Evolutionary conservation across 1,140 invertebrate genomes (phyloP).

Genomic region (Pseudomyrmex dendroicus): DNA sequence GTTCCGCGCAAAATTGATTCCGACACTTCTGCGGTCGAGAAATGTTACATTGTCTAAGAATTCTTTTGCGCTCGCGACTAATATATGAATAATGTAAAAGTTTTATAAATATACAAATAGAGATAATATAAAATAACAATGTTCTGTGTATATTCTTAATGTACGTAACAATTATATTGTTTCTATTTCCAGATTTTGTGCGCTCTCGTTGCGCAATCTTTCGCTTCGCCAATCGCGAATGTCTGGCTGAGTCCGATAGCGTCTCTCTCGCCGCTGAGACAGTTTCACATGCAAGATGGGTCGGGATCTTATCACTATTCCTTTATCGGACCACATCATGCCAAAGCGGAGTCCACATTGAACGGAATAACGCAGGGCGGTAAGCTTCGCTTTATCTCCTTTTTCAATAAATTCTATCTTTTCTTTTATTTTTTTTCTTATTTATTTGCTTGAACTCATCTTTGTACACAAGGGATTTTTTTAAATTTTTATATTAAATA

Average conservation of each 20-base stretch:
- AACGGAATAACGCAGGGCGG: constrained; percentile 88
- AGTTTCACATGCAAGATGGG: constrained; percentile 88
- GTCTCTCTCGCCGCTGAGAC: constrained; percentile 77
- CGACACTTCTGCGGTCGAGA: background rate
- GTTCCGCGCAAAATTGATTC: background rate
- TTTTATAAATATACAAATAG: too few relatives aligned
- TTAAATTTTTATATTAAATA: too few relatives aligned
- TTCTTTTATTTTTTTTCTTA: background rate
- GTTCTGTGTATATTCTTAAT: too few relatives aligned
- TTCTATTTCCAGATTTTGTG: constrained; percentile 67
- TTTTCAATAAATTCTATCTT: background rate
- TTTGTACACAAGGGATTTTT: background rate
- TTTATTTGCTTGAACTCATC: too few relatives aligned
- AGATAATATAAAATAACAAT: too few relatives aligned
- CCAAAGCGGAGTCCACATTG: constrained; percentile 87
- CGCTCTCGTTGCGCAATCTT: constrained; percentile 57
- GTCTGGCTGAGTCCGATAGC: constrained; percentile 75
- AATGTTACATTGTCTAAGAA: background rate
- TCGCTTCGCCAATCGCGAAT: constrained; percentile 66
- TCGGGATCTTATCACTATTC: constrained; percentile 89
- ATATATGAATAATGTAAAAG: too few relatives aligned
- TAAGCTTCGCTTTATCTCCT: constrained; percentile 60
- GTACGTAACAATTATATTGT: background rate
- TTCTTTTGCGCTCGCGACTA: background rate
- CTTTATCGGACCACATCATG: constrained; percentile 87